A percentile compares a stretch with the other conserved stretches of the same genome.
Evolutionary conservation across 2,888 invertebrate species (phyloP).

Genomic region (Acanthosoma haemorrhoidale): DNA sequence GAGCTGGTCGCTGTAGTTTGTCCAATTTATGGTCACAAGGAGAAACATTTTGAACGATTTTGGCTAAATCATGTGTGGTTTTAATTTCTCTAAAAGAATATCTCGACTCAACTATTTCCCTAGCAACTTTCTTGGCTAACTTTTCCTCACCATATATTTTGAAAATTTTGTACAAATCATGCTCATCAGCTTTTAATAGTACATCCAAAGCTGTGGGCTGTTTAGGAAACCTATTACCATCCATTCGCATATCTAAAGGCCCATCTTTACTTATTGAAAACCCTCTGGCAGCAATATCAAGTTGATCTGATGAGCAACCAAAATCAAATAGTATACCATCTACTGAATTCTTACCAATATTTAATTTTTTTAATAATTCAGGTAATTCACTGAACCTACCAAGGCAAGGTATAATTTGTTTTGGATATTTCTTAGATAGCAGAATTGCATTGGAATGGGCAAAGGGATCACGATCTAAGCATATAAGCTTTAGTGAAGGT

Average conservation of each 20-base stretch:
- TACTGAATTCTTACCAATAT: conserved; percentile 60
- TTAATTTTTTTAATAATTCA: conserved; percentile 54
- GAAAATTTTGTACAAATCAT: conserved; percentile 74
- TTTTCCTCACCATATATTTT: conserved; percentile 90
- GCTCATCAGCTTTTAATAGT: conserved; percentile 69
- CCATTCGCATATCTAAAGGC: conserved; percentile 94
- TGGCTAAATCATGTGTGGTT: conserved; percentile 77
- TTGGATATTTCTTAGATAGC: conserved; percentile 62
- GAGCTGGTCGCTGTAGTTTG: conserved; percentile 66
- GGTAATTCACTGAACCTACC: conserved; percentile 87
- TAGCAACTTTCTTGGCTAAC: conserved; percentile 76
- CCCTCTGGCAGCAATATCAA: conserved; percentile 72
- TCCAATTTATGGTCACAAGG: conserved; percentile 58
- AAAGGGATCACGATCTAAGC: conserved; percentile 81
- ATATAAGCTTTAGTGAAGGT: conserved; percentile 63
- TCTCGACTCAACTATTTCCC: conserved; percentile 78
- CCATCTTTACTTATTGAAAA: conserved; percentile 82
- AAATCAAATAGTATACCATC: conserved; percentile 89
- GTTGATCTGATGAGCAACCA: conserved; percentile 94
- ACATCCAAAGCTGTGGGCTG: conserved; percentile 83
- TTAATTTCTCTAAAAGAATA: conserved; percentile 67
- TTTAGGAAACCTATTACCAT: conserved; percentile 62
- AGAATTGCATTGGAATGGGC: conserved; percentile 64
- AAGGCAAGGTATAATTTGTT: conserved; percentile 68
- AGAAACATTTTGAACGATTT: conserved; percentile 54